phyloP scores from a whole-genome alignment of 2,797 vertebrate species.

The Diplodus sargus region DNA sequence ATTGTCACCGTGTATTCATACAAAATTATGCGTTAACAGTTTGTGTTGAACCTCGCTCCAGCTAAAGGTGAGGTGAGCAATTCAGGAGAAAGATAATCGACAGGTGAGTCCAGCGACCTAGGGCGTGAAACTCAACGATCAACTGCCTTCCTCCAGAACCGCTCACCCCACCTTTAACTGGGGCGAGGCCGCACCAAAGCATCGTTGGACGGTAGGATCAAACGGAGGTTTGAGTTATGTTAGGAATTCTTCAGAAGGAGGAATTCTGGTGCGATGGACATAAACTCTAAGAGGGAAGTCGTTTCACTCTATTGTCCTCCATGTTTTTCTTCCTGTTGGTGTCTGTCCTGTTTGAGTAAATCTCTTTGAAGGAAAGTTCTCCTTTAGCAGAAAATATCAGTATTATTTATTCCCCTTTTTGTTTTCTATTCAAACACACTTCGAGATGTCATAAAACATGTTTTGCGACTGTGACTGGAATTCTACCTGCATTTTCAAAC shows the following conservation, averaged over 20 bases:
- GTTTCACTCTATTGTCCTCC: conserved; percentile 14
- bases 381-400: not conserved
- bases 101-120: too few species aligned
- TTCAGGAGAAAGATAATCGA: too few species aligned
- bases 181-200: too few species aligned
- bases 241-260: not conserved
- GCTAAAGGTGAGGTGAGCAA: too few species aligned
- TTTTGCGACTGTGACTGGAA: not conserved
- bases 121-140: too few species aligned
- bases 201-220: too few species aligned
- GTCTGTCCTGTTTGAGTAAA: not conserved
- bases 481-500: not conserved
- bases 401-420: not conserved
- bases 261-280: not conserved
- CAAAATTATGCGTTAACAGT: not conserved
- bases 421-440: not conserved
- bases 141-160: too few species aligned
- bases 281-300: conserved; percentile 20
- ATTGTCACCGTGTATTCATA: not conserved
- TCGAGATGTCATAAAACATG: not conserved
- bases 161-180: too few species aligned
- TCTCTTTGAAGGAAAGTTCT: not conserved
- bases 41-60: not conserved
- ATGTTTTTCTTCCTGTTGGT: not conserved
- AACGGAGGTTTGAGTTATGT: not conserved